Base-by-base conservation (phyloP, 2,888 invertebrate species). In the Physocephala rufipes region DNA sequence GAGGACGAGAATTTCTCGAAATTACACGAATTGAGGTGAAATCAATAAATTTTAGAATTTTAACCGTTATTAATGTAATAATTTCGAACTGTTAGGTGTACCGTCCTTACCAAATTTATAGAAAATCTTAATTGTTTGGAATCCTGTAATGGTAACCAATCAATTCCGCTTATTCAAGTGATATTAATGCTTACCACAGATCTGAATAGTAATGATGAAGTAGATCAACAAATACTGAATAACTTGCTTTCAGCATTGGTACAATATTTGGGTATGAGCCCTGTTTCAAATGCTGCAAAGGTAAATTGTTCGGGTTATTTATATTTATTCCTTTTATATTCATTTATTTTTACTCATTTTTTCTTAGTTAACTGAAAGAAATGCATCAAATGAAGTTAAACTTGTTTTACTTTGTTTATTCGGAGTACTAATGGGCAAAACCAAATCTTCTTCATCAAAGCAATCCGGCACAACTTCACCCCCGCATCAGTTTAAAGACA, bases 141-240 rank as follows among this genome's bases (percentile, higher is more conserved):
- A 76, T 88, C 90, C 62, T 90, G 94, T 74, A 93, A 93, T 26
- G 97, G 97, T 1, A 91, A 95, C 9, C 89, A 95, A 73, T 92
- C 94, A 24, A 95, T 97, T 82, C 97, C 97, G 0, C 95, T 95
- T 81, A 91, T 97, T 84, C 97, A 97, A 90, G 95, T 94, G 75
- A 89, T 97, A 3, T 88, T 96, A 13, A 95, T 96, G 93, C 87
- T 97, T 67, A 95, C 95, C 0, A 91, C 93, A 12, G 96, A 97
- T 85, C 88, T 97, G 30, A 96, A 96, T 85, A 93, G 93, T 0
- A 92, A 92, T 79, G 93, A 93, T 45, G 95, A 94, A 81, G 89
- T 90, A 58, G 95, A 97, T 84, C 90, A 91, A 78, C 88, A 89
- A 0, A 93, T 94, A 43, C 87, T 97, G 21, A 93, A 94, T 77